These are phyloP conservation scores for Onychomys torridus DNA, from an alignment of 2,797 vertebrate genomes.

Conservation along the genomic window DNA sequence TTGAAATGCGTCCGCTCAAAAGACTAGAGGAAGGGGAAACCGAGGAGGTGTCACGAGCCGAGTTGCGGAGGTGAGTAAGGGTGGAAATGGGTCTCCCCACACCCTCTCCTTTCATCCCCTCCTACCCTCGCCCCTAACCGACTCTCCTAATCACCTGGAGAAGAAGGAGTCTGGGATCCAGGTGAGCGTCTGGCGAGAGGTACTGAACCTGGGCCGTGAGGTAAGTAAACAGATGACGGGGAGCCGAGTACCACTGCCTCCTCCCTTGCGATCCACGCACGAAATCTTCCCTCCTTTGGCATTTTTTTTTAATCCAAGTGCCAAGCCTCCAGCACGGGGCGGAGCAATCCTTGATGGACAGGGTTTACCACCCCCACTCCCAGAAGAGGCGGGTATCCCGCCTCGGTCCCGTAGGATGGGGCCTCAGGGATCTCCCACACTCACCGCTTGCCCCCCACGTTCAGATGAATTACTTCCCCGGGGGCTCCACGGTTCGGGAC, in stretches of 20 bases:
- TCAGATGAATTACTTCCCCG: conserved; percentile 83
- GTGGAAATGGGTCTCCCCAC: background rate
- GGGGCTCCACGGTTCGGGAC: conserved; percentile 55
- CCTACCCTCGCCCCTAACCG: background rate
- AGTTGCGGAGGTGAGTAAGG: background rate
- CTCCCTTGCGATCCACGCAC: background rate
- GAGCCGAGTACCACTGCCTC: background rate
- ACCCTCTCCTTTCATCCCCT: too few species aligned
- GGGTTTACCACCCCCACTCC: conserved; percentile 36
- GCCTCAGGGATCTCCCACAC: background rate
- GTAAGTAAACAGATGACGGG: background rate
- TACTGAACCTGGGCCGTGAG: conserved; percentile 91
- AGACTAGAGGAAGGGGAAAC: conserved; percentile 87
- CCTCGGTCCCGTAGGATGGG: background rate
- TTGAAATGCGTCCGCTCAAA: conserved; percentile 94
- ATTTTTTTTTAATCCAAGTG: conserved; percentile 82
- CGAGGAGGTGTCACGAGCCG: background rate
- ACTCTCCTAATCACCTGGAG: conserved; percentile 90
- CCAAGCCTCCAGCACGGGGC: conserved; percentile 88
- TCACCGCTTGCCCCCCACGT: conserved; percentile 85
- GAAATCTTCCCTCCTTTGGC: background rate
- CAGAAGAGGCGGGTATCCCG: conserved; percentile 81
- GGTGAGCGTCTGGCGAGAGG: conserved; percentile 94
- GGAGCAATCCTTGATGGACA: conserved; percentile 78
- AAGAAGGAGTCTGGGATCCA: conserved; percentile 97